Evolutionary conservation across 2,888 invertebrate species (phyloP).

Genomic region (Drymonia ruficornis): DNA sequence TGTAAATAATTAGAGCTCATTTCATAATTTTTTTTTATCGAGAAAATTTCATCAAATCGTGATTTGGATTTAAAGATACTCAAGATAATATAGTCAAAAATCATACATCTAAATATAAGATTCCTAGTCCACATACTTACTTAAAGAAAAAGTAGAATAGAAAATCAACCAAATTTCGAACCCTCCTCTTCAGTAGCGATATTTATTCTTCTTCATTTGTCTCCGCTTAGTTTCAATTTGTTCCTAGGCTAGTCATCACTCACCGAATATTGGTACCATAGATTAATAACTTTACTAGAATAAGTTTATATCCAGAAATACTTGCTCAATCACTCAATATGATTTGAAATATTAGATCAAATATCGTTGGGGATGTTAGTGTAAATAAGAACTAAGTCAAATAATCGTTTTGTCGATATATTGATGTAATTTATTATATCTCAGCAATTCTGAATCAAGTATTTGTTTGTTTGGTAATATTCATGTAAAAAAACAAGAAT

Average conservation of each 20-base stretch:
- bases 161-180: no score
- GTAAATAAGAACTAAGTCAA: neutral
- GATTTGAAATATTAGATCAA: neutral
- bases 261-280: neutral
- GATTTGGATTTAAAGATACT: no score
- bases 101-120: no score
- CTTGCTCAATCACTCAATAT: neutral
- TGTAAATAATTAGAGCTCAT: no score
- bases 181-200: no score
- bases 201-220: neutral
- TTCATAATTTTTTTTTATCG: no score
- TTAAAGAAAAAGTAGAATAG: no score
- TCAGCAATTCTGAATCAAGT: neutral
- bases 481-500: neutral
- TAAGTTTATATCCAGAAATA: neutral
- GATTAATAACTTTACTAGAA: neutral
- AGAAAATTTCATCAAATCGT: no score
- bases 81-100: no score
- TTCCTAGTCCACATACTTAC: no score
- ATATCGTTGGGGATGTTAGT: neutral
- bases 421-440: neutral
- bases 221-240: neutral
- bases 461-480: neutral
- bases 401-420: neutral
- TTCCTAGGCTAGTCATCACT: conserved; percentile 2